These are phyloP conservation scores for Mastomys natalensis DNA, from an alignment of 2,113 vertebrate species.

Conservation along the genomic window DNA sequence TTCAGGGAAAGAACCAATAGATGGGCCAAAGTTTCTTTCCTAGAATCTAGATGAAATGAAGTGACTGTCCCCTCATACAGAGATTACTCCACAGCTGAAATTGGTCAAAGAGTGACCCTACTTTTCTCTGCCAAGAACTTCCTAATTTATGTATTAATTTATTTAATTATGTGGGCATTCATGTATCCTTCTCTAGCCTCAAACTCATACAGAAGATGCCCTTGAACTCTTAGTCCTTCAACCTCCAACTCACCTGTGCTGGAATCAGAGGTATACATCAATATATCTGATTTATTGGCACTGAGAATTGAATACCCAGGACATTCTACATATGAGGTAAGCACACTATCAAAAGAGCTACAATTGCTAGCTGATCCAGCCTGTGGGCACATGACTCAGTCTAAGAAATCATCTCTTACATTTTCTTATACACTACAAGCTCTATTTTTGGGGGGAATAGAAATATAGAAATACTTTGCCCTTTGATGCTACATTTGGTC, in stretches of 20 bases:
- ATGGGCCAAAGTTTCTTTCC: not conserved
- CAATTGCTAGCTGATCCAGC: not conserved
- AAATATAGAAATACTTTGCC: not conserved
- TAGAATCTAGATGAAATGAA: not conserved
- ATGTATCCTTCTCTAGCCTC: not conserved
- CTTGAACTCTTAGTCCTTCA: not conserved
- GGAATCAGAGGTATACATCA: not conserved
- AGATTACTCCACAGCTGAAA: not conserved
- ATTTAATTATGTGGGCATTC: not conserved
- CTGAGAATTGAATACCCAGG: not conserved
- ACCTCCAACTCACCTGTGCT: not conserved
- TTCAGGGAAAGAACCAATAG: slow-evolving; percentile 26
- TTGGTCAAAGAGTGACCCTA: not conserved
- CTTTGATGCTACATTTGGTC: not conserved
- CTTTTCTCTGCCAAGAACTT: not conserved
- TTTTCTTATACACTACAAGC: not conserved
- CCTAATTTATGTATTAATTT: not conserved
- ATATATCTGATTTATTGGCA: not conserved
- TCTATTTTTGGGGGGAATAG: not conserved
- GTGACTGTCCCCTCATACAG: not conserved
- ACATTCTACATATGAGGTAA: not conserved
- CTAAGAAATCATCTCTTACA: not conserved
- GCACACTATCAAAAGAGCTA: not conserved
- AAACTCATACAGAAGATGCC: not conserved
- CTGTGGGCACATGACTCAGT: not conserved